phyloP scores from a whole-genome alignment of 64 coral and sea anemone genomes.

The Trachythela sp. region DNA sequence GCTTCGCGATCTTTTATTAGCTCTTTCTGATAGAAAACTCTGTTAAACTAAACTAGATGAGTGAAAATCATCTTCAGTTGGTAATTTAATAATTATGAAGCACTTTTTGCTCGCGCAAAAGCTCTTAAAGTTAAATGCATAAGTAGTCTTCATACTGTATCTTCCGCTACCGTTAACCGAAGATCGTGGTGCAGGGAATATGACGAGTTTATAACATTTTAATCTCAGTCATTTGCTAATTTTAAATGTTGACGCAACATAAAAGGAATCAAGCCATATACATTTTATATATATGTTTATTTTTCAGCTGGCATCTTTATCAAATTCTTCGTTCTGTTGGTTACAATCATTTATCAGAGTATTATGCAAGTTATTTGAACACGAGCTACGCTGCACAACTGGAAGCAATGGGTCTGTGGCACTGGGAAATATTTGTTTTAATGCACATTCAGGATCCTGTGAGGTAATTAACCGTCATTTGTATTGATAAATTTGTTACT shows the following conservation, averaged over 20 bases:
- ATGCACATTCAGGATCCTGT: slow-evolving; percentile 65
- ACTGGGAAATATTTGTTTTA: slow-evolving; percentile 90
- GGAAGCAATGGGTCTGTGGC: slow-evolving; percentile 83
- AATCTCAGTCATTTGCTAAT: too few relatives aligned
- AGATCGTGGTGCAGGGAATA: too few relatives aligned
- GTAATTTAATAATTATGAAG: too few relatives aligned
- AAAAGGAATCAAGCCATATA: not conserved
- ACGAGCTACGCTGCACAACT: slow-evolving; percentile 82
- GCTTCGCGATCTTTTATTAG: too few relatives aligned
- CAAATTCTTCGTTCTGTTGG: slow-evolving; percentile 69
- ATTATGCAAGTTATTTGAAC: slow-evolving; percentile 63
- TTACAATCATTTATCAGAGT: slow-evolving; percentile 74
- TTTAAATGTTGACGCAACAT: not conserved
- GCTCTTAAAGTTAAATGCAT: too few relatives aligned
- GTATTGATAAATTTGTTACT: not conserved
- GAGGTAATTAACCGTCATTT: slow-evolving; percentile 24
- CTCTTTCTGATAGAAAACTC: too few relatives aligned
- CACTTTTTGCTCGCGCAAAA: too few relatives aligned
- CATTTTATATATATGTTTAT: not conserved
- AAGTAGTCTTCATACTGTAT: too few relatives aligned
- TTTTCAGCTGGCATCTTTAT: slow-evolving; percentile 84
- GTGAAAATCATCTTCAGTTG: too few relatives aligned
- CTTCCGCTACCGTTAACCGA: too few relatives aligned
- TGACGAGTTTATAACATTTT: too few relatives aligned
- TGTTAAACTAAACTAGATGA: too few relatives aligned